Conservation (phyloP, 2,888 invertebrate genomes). For the Drosophila multiciliata region DNA sequence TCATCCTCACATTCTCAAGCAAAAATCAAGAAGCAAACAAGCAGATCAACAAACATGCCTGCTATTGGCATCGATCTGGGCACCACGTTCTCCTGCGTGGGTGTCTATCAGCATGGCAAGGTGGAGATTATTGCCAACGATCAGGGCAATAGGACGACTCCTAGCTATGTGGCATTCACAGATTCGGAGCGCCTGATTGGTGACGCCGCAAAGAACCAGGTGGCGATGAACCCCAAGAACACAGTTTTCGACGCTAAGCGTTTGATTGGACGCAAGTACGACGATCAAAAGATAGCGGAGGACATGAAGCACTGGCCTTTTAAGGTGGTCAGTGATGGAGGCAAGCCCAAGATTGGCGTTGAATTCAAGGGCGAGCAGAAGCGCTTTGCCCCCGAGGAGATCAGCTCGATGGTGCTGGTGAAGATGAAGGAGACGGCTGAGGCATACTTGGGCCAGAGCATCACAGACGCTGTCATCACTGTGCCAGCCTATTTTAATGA, state of each 20-base stretch:
- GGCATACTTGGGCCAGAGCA: constrained; percentile 92
- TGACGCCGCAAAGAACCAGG: constrained; percentile 93
- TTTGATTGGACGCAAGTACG: constrained; percentile 95
- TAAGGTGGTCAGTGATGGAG: constrained; percentile 91
- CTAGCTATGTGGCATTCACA: constrained; percentile 89
- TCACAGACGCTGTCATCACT: constrained; percentile 85
- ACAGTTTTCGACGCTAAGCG: constrained; percentile 97
- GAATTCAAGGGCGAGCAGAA: constrained; percentile 95
- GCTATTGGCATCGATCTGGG: constrained; percentile 87
- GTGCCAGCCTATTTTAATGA: constrained; percentile 30
- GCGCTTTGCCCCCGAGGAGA: constrained; percentile 94
- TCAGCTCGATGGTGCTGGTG: constrained; percentile 95
- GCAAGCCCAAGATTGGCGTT: constrained; percentile 93
- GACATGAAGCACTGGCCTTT: constrained; percentile 98
- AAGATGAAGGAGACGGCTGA: constrained; percentile 97
- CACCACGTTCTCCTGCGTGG: constrained; percentile 90
- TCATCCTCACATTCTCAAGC: background rate
- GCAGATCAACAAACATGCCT: constrained; percentile 81
- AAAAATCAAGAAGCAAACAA: background rate
- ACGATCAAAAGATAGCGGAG: constrained; percentile 93
- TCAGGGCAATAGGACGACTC: constrained; percentile 87
- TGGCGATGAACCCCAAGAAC: constrained; percentile 95
- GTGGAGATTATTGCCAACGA: constrained; percentile 94
- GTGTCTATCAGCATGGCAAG: constrained; percentile 92
- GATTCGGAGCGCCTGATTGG: constrained; percentile 90